A percentile compares a stretch with the other conserved stretches of the same genome.
Conservation (phyloP, 2,888 invertebrate genomes). For the Caenorhabditis macrosperma region DNA sequence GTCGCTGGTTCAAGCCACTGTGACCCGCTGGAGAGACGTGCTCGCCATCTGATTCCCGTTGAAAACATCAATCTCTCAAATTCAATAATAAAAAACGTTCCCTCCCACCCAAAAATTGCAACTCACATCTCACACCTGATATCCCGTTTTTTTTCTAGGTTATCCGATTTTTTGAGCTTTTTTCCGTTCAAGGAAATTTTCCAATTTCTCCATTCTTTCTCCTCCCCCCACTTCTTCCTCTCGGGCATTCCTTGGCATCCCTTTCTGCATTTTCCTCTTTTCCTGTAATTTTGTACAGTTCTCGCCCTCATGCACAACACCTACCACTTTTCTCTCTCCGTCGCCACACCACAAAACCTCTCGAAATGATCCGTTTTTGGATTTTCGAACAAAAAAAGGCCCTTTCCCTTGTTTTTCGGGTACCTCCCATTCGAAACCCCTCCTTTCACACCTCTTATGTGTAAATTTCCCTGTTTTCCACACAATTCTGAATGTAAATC, state of each 20-base stretch:
- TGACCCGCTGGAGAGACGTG: slow-evolving; percentile 54
- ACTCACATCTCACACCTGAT: not conserved
- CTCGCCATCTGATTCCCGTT: slow-evolving; percentile 18
- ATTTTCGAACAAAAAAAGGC: slow-evolving; percentile 5
- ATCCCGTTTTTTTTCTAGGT: slow-evolving; percentile 39
- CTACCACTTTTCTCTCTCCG: too few relatives aligned
- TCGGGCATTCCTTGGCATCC: too few relatives aligned
- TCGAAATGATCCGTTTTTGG: too few relatives aligned
- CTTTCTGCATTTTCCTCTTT: not conserved
- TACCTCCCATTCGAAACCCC: not conserved
- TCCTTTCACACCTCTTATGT: slow-evolving; percentile 1
- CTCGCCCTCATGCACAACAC: too few relatives aligned
- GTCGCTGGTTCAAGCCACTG: slow-evolving; percentile 33
- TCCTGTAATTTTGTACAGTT: too few relatives aligned
- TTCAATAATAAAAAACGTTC: not conserved
- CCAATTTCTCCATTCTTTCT: not conserved
- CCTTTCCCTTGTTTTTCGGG: not conserved
- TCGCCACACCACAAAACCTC: too few relatives aligned
- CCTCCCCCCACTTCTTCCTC: not conserved
- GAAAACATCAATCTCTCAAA: not conserved
- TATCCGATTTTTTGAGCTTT: slow-evolving; percentile 32
- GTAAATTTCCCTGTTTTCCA: not conserved
- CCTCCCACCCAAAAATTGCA: not conserved
- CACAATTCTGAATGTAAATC: not conserved
- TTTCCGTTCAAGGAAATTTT: not conserved